Evolutionary conservation across 1,140 invertebrate genomes (phyloP), one percentile per base, ranked within the genome.

Genomic region (Nomia melanderi): DNA sequence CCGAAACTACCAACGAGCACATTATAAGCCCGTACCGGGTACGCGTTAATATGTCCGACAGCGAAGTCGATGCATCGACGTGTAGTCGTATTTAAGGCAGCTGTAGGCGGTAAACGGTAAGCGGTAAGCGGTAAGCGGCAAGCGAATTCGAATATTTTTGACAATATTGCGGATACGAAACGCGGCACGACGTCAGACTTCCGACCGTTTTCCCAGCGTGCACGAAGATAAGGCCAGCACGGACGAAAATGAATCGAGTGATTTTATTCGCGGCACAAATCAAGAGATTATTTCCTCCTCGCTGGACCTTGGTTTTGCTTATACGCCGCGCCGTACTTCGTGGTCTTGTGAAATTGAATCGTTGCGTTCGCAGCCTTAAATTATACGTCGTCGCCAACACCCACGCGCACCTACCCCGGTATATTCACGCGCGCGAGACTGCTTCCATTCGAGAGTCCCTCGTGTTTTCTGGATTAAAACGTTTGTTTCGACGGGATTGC

Each of bases 281-380:
- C 83, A 84, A 77, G 65, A 84, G 78, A 84, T 84, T 84, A 84
- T 84, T 84, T 84, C 74, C 82, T 81, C 65, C 64, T 64, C 66
- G 67, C 78, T 67, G 78, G 69, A 73, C 56, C 39, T 67, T 73
- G 78, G 78, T 82, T 76, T 73, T 64, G 81, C 79, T 78, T 73
- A 77, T 81, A 73, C 44, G 63, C 69, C 78, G 72, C 50, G 41
- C 82, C 57, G 63, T 76, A 78, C 80, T 75, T 63, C 81, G 65
- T 65, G 81, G 54, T 83, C 84, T 83, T 64, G 84, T 78, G 82
- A 86, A 87, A 88, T 88, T 88, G 86, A 88, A 87, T 86, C 86
- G 86, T 87, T 83, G 78, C 78, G 47, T 77, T 70, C 79, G 71
- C 75, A 79, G 79, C 70, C 83, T 87, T 87, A 86, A 87, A 87